Base-by-base conservation (phyloP, 1,140 invertebrate genomes). In the Drosophila pachea region DNA sequence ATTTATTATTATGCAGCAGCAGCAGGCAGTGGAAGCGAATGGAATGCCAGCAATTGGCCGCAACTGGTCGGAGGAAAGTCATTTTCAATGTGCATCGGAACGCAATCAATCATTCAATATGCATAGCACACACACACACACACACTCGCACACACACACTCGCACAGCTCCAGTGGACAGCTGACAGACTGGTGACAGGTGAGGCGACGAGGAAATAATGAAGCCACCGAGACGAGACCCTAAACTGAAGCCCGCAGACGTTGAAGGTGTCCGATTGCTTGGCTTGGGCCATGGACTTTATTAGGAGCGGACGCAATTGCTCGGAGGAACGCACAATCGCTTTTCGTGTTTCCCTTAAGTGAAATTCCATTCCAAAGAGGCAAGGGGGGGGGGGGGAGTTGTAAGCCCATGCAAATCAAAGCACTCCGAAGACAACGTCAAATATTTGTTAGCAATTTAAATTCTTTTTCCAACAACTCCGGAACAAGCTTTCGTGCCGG, bases 31-130 rank as follows among this genome's bases (percentile, higher is more conserved):
- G 12, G 9, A 1, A 9, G 38, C 40, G 22, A 43, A 2, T 14
- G n/a, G 7, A 7, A 59, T 40, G 33, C 22, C 42, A 14, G 35
- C 40, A 42, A 12, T 40, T 22, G 12, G 33, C 38, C 54, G 32
- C 42, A 8, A 56, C 35, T 62, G 14, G 5, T 32, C 14, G 52
- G 52, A 45, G 33, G 77, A 81, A 66, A 61, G 35, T 69, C 56
- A 84, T 76, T 73, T 83, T 38, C 54, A 63, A 56, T 62, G 52
- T 59, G 62, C 76, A 83, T 83, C 73, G 84, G 79, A 84, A 65
- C 55, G 62, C 69, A 86, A 83, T 83, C 63, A 83, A 83, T 83
- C 79, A 83, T 68, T 64, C 40, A 74, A 83, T 69, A 75, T 84
- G 79, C 72, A 82, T 68, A 73, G 64, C 29, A 58, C 58, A 60